These are phyloP conservation scores for Scelioninae gen. 1 DNA, from an alignment of 2,888 invertebrate species.

Conservation along the genomic window DNA sequence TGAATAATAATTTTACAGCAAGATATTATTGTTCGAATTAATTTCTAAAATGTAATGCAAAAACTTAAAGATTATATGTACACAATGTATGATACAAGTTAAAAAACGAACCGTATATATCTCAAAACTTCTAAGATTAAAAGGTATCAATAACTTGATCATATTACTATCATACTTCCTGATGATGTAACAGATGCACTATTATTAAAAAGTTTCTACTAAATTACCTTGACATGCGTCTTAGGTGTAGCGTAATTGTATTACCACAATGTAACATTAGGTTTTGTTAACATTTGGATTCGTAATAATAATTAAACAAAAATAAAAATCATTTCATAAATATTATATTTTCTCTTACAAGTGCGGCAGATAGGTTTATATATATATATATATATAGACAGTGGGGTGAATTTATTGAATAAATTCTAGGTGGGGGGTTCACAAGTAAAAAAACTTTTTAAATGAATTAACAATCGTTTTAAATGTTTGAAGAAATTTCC, in stretches of 20 bases:
- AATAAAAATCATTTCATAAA: too few relatives aligned
- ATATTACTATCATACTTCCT: slow-evolving; percentile 53
- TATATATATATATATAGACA: too few relatives aligned
- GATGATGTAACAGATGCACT: slow-evolving; percentile 59
- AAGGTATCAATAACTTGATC: slow-evolving; percentile 63
- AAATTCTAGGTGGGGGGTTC: too few relatives aligned
- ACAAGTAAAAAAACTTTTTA: too few relatives aligned
- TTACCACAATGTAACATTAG: slow-evolving; percentile 44
- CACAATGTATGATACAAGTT: not conserved
- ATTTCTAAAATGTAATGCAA: not conserved
- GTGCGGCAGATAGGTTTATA: too few relatives aligned
- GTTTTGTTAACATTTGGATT: slow-evolving; percentile 43
- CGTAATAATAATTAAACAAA: not conserved
- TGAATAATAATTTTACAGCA: too few relatives aligned
- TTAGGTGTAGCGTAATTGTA: slow-evolving; percentile 57
- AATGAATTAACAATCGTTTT: too few relatives aligned
- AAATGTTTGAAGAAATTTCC: too few relatives aligned
- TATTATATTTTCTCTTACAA: too few relatives aligned
- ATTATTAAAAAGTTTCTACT: slow-evolving; percentile 56
- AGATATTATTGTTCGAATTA: too few relatives aligned
- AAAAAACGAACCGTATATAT: not conserved
- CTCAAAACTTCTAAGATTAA: slow-evolving; percentile 33
- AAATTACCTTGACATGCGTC: slow-evolving; percentile 63
- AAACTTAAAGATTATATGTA: not conserved
- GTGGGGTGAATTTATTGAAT: too few relatives aligned